A percentile compares a stretch with the other conserved stretches of the same genome.
phyloP scores from a whole-genome alignment of 2,113 vertebrate species.

The Hyperopisus bebe region DNA sequence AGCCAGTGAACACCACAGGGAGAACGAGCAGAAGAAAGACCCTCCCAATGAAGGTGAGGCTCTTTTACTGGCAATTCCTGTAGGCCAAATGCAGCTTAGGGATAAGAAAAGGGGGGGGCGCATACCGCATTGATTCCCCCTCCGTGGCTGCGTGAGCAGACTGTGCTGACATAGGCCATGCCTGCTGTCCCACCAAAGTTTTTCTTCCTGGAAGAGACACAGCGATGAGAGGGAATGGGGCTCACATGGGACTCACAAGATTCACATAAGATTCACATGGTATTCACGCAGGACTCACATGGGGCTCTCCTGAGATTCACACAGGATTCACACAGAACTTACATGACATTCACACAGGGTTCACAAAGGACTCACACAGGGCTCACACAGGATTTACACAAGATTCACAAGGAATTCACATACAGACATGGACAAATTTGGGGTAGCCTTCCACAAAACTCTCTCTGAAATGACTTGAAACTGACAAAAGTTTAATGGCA shows the following conservation, averaged over 20 bases:
- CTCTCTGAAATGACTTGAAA: too few species aligned
- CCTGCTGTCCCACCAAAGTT: constrained; percentile 87
- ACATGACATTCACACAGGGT: too few species aligned
- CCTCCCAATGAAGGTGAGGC: not conserved
- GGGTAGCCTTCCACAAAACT: too few species aligned
- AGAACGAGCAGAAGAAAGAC: not conserved
- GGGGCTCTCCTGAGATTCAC: not conserved
- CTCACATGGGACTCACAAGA: not conserved
- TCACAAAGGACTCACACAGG: not conserved
- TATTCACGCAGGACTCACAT: not conserved
- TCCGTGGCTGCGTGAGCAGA: constrained; percentile 86
- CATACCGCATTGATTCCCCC: constrained; percentile 91
- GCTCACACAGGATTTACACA: not conserved
- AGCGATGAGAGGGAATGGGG: not conserved
- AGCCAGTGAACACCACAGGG: constrained; percentile 10
- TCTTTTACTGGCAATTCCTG: not conserved
- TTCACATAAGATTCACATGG: not conserved
- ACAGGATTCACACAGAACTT: not conserved
- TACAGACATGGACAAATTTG: not conserved
- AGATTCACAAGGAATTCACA: not conserved
- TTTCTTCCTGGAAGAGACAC: constrained; percentile 66
- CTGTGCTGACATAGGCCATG: constrained; percentile 90
- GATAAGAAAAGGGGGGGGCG: not conserved
- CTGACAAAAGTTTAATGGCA: too few species aligned
- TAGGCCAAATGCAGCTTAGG: not conserved